These are phyloP conservation scores for Mirounga angustirostris DNA, from an alignment of 2,113 vertebrate species.

Conservation along the genomic window DNA sequence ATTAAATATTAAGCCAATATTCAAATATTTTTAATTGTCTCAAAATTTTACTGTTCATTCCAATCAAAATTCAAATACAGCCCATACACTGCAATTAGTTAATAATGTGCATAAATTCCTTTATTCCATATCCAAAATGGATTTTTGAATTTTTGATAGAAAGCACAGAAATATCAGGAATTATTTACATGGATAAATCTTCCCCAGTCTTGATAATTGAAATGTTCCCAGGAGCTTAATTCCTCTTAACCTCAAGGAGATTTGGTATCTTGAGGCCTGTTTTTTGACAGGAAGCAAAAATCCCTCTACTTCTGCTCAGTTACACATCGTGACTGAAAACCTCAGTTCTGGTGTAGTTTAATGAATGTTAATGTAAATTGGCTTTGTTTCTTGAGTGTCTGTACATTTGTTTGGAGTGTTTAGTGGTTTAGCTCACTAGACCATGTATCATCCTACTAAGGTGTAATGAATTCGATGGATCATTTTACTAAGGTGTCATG, in stretches of 20 bases:
- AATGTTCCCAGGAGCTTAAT: neutral
- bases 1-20: neutral
- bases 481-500: neutral
- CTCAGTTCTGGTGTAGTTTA: neutral
- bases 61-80: neutral
- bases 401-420: neutral
- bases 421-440: neutral
- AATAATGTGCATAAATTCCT: neutral
- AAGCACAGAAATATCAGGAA: neutral
- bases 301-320: neutral
- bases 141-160: constrained; percentile 26
- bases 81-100: neutral
- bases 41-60: neutral
- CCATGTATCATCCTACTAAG: neutral
- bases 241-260: neutral
- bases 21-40: neutral
- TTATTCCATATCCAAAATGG: neutral
- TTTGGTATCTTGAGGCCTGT: neutral
- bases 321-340: neutral
- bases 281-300: neutral
- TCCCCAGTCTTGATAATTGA: neutral
- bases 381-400: neutral
- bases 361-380: neutral
- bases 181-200: neutral
- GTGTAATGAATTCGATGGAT: neutral